These are phyloP conservation scores for Acronicta alni DNA, from an alignment of 2,888 invertebrate species.

Conservation along the genomic window DNA sequence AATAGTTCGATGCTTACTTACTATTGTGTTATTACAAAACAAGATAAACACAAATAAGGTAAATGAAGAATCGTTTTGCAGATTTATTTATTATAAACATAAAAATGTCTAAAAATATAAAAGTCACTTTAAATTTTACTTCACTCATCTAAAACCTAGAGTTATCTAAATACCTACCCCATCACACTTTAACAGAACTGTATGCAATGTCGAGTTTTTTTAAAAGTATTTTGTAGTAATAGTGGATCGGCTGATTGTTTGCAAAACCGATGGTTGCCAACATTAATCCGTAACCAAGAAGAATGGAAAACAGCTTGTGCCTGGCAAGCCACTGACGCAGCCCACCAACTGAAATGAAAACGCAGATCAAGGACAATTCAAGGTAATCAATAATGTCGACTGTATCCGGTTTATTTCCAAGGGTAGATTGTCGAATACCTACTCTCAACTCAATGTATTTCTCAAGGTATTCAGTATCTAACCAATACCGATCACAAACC, in stretches of 20 bases:
- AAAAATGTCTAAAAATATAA: constrained; percentile 17
- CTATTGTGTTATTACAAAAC: background rate
- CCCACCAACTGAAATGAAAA: constrained; percentile 74
- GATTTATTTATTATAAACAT: constrained; percentile 16
- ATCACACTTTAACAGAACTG: constrained; percentile 74
- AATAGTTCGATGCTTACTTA: too few relatives aligned
- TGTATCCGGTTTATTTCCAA: too few relatives aligned
- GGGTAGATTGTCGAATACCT: too few relatives aligned
- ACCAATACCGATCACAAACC: too few relatives aligned
- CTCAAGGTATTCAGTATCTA: too few relatives aligned
- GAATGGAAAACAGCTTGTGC: constrained; percentile 90
- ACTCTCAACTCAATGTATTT: too few relatives aligned
- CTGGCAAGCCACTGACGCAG: constrained; percentile 89
- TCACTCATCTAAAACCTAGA: constrained; percentile 25
- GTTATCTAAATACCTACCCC: constrained; percentile 4
- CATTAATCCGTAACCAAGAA: constrained; percentile 90
- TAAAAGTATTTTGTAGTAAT: constrained; percentile 89
- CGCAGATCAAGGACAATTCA: background rate
- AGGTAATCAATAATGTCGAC: background rate
- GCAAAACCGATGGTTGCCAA: constrained; percentile 91
- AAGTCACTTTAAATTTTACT: constrained; percentile 40
- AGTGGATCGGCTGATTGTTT: constrained; percentile 90
- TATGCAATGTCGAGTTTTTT: constrained; percentile 82
- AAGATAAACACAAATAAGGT: background rate
- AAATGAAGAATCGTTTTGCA: constrained; percentile 7